Evolutionary conservation across 2,113 vertebrate species (phyloP), one percentile per base, ranked within the genome.

Genomic region (Crypturellus undulatus): DNA sequence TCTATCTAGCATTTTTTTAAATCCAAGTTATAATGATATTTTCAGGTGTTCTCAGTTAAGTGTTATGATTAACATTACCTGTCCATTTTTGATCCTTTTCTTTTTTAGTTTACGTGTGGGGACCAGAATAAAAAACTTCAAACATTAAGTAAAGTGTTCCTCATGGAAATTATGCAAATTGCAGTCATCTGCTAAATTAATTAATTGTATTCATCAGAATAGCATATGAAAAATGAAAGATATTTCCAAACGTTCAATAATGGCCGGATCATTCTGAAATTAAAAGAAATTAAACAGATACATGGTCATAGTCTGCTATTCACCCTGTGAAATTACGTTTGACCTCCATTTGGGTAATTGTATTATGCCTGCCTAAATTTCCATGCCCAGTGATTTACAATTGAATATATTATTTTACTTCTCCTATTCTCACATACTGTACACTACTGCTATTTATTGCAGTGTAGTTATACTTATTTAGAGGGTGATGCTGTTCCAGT

Each of bases 241-340:
- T 92, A 87, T 76, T 93, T 94, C 86, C 60, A 87, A 96, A 82
- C 45, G 77, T 84, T 93, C 90, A 95, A 92, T 95, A 95, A 95
- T 70, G 52, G 19, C 67, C 87, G 45, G 58, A 82, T 92, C 43
- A 51, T 79, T 82, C 80, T 79, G 87, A 93, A 97, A 96, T 92
- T 76, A 69, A 91, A 96, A 95, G 92, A 93, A 93, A 86, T 71
- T 81, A 69, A 92, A 65, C 58, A 90, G 90, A 87, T 96, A 93
- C 85, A 34, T 90, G 86, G 73, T 90, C 86, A 70, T 84, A 92
- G 88, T 79, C 52, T 96, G 94, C 88, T 96, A 94, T 84, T 95
- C 93, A 97, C 92, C 93, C 94, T 89, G 83, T 97, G 94, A 97
- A 97, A 96, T 95, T 96, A 54, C 80, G 82, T 94, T 97, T 95